A percentile compares a stretch with the other conserved stretches of the same genome.
Evolutionary conservation across 2,797 vertebrate genomes (phyloP).

Genomic region (Sorex maritimensis): DNA sequence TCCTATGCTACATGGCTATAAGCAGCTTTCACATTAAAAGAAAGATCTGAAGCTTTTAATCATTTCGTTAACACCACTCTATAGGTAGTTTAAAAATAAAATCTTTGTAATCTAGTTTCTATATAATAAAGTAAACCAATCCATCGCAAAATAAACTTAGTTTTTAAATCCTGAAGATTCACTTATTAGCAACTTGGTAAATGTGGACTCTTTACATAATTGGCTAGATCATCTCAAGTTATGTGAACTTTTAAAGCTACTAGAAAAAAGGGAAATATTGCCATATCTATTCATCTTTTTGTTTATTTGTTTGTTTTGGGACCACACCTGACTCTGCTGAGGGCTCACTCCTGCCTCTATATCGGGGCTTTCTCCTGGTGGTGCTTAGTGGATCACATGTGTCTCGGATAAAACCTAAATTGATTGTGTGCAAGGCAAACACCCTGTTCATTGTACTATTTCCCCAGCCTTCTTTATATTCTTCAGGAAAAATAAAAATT

Average conservation of each 20-base stretch:
- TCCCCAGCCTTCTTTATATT: background rate
- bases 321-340: too few species aligned
- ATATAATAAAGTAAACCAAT: conserved; percentile 28
- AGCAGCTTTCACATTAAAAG: conserved; percentile 20
- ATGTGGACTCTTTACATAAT: background rate
- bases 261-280: background rate
- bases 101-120: background rate
- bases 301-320: too few species aligned
- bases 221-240: background rate
- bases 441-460: too few species aligned
- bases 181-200: background rate
- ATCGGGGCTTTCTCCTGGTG: too few species aligned
- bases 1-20: background rate
- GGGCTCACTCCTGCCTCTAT: too few species aligned
- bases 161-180: conserved; percentile 8
- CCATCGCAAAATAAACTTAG: background rate
- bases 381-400: too few species aligned
- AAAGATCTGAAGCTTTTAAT: background rate
- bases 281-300: too few species aligned
- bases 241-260: conserved; percentile 5
- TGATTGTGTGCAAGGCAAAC: too few species aligned
- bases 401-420: too few species aligned
- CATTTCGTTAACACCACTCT: background rate
- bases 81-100: conserved; percentile 24
- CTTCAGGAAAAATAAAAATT: conserved; percentile 22